Conservation (phyloP, 2,888 invertebrate species). For the Diadegma fenestrale region DNA sequence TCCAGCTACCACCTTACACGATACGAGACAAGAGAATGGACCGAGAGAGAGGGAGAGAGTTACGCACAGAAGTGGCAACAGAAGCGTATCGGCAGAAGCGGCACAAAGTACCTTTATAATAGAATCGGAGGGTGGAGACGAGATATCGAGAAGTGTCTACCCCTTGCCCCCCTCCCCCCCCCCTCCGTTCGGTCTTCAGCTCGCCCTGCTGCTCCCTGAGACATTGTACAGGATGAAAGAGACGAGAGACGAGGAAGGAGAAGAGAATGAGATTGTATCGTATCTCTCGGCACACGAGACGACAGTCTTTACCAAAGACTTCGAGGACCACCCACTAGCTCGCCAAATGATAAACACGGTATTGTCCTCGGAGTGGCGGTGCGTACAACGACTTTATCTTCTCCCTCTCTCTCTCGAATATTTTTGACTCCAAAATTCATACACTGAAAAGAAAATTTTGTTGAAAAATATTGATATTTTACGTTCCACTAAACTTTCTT, state of each 20-base stretch:
- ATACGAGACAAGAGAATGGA: constrained; percentile 2
- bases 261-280: constrained; percentile 56
- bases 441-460: too few relatives aligned
- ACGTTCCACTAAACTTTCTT: too few relatives aligned
- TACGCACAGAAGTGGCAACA: constrained; percentile 30
- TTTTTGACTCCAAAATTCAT: background rate
- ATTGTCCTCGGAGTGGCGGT: constrained; percentile 52
- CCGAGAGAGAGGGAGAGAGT: background rate
- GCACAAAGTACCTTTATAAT: constrained; percentile 41
- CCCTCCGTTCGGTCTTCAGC: background rate
- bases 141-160: constrained; percentile 51
- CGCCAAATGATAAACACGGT: constrained; percentile 82
- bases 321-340: constrained; percentile 81
- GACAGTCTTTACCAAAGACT: constrained; percentile 72
- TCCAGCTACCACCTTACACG: constrained; percentile 9
- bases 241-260: constrained; percentile 30
- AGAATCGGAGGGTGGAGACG: constrained; percentile 15
- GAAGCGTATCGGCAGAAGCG: constrained; percentile 25
- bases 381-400: constrained; percentile 42
- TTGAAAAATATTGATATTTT: too few relatives aligned
- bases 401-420: background rate
- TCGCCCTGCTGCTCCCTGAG: constrained; percentile 11
- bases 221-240: constrained; percentile 20
- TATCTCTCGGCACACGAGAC: constrained; percentile 48
- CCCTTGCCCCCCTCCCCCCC: background rate